Percentiles rank a stretch among this genome's conserved stretches.
Conservation (phyloP, 2,113 vertebrate genomes). For the Tinamus guttatus region DNA sequence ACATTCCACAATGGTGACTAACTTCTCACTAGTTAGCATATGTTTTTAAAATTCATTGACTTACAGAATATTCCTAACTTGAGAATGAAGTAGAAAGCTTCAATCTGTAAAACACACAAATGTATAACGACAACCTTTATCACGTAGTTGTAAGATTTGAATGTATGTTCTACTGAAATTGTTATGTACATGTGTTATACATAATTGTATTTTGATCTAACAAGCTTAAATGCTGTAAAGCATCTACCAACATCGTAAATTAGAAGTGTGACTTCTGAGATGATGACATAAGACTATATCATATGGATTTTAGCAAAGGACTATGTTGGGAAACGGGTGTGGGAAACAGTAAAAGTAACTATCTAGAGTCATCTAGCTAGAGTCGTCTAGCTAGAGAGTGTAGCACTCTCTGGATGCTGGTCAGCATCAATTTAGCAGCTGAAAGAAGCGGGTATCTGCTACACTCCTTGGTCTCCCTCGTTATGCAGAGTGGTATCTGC, state of each 20-base stretch:
- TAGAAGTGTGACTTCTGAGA: not conserved
- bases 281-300: not conserved
- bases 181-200: not conserved
- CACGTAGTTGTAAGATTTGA: not conserved
- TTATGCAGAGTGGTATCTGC: not conserved
- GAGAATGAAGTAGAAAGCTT: not conserved
- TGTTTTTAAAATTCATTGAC: conserved; percentile 6
- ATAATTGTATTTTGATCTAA: not conserved
- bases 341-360: not conserved
- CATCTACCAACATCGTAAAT: not conserved
- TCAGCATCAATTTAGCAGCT: not conserved
- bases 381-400: too few species aligned
- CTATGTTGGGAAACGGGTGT: not conserved
- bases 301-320: not conserved
- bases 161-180: not conserved
- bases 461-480: not conserved
- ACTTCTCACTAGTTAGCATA: not conserved
- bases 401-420: not conserved
- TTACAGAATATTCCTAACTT: not conserved
- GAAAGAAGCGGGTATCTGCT: not conserved
- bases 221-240: not conserved
- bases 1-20: not conserved
- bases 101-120: conserved; percentile 39
- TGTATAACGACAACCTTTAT: conserved; percentile 2
- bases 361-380: not conserved